Conservation (phyloP, 2,113 vertebrate species). For the Xenus cinereus region DNA sequence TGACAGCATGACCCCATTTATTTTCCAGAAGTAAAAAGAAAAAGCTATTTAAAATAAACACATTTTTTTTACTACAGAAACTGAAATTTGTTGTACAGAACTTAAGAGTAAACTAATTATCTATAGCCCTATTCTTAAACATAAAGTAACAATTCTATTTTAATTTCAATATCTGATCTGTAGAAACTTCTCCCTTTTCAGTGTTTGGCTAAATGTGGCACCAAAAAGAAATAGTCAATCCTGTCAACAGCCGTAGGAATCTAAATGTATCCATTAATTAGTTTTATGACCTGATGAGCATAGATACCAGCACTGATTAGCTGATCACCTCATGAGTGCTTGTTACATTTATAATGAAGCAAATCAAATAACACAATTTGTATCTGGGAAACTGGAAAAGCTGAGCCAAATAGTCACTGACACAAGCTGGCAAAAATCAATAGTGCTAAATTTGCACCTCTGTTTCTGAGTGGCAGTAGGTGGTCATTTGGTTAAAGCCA, state of each 20-base stretch:
- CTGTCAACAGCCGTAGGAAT: slow-evolving; percentile 12
- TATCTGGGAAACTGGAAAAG: background rate
- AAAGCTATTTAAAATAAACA: background rate
- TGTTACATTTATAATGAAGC: slow-evolving; percentile 28
- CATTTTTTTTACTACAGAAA: background rate
- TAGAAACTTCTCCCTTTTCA: background rate
- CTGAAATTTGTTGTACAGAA: background rate
- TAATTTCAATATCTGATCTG: background rate
- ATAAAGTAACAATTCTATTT: background rate
- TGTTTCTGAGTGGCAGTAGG: background rate
- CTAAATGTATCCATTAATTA: slow-evolving; percentile 40
- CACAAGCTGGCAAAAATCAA: background rate
- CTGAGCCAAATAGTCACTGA: background rate
- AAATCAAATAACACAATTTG: background rate
- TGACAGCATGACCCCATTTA: background rate
- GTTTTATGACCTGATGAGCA: slow-evolving; percentile 52
- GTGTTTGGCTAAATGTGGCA: background rate
- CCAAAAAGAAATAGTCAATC: background rate
- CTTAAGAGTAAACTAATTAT: background rate
- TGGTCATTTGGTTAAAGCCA: slow-evolving; percentile 5
- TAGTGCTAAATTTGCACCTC: background rate
- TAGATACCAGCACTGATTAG: slow-evolving; percentile 13
- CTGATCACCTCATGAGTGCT: slow-evolving; percentile 26
- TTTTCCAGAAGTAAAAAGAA: background rate
- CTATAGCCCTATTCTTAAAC: background rate